A percentile compares a stretch with the other conserved stretches of the same genome.
These are phyloP conservation scores for Stichodactyla mertensii DNA, from an alignment of 64 coral and sea anemone genomes.

Conservation along the genomic window DNA sequence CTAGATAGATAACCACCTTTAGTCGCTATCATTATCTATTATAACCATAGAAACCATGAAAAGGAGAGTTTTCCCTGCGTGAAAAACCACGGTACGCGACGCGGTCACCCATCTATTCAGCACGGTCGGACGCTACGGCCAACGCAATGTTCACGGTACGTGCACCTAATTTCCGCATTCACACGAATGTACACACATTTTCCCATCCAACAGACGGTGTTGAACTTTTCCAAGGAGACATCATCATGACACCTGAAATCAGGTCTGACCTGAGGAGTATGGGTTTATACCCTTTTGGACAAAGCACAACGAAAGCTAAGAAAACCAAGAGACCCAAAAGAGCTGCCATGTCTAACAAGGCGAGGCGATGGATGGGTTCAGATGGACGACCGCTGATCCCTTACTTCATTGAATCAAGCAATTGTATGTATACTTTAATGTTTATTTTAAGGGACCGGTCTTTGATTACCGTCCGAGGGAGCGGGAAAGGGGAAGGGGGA, in stretches of 20 bases:
- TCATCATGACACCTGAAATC: constrained; percentile 6
- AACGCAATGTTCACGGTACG: no score
- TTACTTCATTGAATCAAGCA: background rate
- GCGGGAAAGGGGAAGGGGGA: no score
- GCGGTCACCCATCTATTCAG: no score
- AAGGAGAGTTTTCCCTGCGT: no score
- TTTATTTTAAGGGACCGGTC: no score
- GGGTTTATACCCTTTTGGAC: background rate
- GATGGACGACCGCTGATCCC: background rate
- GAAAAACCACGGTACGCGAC: no score
- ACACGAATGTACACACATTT: background rate
- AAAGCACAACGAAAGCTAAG: background rate
- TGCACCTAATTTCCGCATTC: no score
- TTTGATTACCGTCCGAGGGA: no score
- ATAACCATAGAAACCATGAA: no score
- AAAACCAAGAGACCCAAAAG: background rate
- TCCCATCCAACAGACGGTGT: background rate
- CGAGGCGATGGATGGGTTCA: background rate
- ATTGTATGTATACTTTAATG: background rate
- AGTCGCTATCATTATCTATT: no score
- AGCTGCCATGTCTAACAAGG: background rate
- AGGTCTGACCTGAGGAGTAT: background rate
- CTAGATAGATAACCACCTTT: no score
- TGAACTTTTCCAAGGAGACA: constrained; percentile 15
- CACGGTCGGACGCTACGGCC: no score